Evolutionary conservation across 2,797 vertebrate species (phyloP), one percentile per base, ranked within the genome.

Genomic region (Myotis myotis): DNA sequence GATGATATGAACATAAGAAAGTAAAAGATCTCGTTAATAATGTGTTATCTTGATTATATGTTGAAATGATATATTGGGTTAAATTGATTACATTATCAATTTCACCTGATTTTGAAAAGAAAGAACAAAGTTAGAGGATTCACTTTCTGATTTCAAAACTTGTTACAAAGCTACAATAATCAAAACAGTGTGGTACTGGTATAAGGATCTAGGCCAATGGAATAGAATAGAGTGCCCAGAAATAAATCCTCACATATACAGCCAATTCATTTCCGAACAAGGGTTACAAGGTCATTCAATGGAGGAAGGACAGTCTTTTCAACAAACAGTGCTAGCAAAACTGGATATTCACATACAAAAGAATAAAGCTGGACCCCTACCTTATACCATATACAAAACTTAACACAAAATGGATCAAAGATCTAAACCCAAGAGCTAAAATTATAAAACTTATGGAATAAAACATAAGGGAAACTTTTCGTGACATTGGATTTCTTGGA

Each of bases 321-420:
- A 89, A 74, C 64, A 71, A 84, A 88, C 0, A 10, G 36, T 94
- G 28, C 70, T 79, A 23, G 71, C 12, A 94, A 94, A 92, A 94
- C 30, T 25, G 28, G 23, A 74, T 36, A 83, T 49, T 44, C 57
- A 87, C 38, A 6, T 2, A 10, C 57, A 80, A 80, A 53, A 83
- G n/a, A 38, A 62, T 33, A 55, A 55, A 70, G 68, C 5, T 10
- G 15, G 41, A n/a, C 8, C 2, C 19, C 33, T 30, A 72, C 17
- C 41, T 47, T 36, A 81, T 1, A 72, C 17, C n/a, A 62, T 19
- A 55, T 44, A 70, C 49, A 70, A 89, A 93, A 53, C 60, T 53
- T 15, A 84, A 86, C 28, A 68, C 41, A 64, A 83, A 72, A 79
- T 13, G 23, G 15, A 33, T 66, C 64, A 86, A 78, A 78, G 62